A percentile compares a stretch with the other conserved stretches of the same genome.
phyloP scores from a whole-genome alignment of 1,140 invertebrate species.

The Atta colombica region DNA sequence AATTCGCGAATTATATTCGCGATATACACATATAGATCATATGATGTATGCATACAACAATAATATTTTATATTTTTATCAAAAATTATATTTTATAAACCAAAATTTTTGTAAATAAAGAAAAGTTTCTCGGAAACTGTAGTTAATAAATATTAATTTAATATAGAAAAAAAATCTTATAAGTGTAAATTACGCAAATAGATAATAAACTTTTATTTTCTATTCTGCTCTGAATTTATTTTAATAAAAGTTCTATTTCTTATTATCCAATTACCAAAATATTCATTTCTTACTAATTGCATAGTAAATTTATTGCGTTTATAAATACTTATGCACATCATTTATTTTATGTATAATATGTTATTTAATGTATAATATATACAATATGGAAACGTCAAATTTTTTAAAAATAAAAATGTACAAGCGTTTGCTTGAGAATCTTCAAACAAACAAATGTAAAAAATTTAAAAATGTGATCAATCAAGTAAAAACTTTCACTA shows the following conservation, averaged over 20 bases:
- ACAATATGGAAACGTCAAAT: no score
- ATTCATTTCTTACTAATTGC: neutral
- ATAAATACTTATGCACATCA: no score
- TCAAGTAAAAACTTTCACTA: neutral
- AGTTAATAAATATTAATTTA: neutral
- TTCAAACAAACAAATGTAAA: neutral
- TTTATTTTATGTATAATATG: no score
- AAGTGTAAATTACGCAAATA: neutral
- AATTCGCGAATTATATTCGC: neutral
- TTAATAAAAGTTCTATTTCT: neutral
- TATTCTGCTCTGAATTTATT: neutral
- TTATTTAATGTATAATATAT: no score
- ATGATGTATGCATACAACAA: neutral
- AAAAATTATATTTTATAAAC: neutral
- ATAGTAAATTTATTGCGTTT: no score
- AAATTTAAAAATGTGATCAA: neutral
- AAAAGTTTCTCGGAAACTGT: neutral
- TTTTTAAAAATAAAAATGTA: no score
- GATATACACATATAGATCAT: neutral
- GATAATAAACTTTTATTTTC: neutral
- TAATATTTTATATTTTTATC: neutral
- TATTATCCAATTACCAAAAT: neutral
- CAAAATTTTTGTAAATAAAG: neutral
- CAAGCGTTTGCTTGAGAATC: no score
- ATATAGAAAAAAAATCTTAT: neutral